Base-by-base conservation (phyloP, 2,797 vertebrate species). In the Enteromius viviparus region DNA sequence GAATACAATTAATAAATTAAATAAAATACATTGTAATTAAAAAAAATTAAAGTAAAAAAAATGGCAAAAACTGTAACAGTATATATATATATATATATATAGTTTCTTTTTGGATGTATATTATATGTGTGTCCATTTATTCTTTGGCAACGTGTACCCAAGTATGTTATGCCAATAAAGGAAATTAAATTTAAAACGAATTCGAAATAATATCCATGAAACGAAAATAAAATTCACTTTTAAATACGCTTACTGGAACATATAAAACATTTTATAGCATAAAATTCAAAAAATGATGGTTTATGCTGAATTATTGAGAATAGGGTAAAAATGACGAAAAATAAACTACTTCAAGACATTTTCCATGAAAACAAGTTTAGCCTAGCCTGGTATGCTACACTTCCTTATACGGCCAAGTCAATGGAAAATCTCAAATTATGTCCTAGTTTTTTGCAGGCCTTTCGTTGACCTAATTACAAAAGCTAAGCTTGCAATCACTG, bases 401-500 rank as follows among this genome's bases (percentile, higher is more conserved):
- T 58, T 76, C 51, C 51, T 58, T 15, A 75, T 23, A 23, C 14
- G n/a, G 32, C 32, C 12, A 37, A 53, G 53, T 66, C 60, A 51
- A 37, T 26, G 40, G 23, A 60, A 68, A 58, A 53, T 34, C 69
- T 64, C 2, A 70, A 71, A 26, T 72, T 77, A 21, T 23, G 76
- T 19, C 53, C 21, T 32, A 64, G 64, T 49, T 69, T 11, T 62
- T 60, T 21, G 19, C 12, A 23, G 40, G 26, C 70, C 6, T 58
- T 62, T 71, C 15, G 6, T 8, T 37, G 55, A 49, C 69, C 62
- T 65, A 74, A 75, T 68, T 66, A 29, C 83, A 66, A 66, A 66
- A 78, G 49, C n/a, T 70, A 53, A 71, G 21, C 34, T 72, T 45
- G 32, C 42, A 47, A 49, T 45, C 10, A 19, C 40, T 3, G 12